Base-by-base conservation (phyloP, 2,888 invertebrate genomes). In the Icerya purchasi region DNA sequence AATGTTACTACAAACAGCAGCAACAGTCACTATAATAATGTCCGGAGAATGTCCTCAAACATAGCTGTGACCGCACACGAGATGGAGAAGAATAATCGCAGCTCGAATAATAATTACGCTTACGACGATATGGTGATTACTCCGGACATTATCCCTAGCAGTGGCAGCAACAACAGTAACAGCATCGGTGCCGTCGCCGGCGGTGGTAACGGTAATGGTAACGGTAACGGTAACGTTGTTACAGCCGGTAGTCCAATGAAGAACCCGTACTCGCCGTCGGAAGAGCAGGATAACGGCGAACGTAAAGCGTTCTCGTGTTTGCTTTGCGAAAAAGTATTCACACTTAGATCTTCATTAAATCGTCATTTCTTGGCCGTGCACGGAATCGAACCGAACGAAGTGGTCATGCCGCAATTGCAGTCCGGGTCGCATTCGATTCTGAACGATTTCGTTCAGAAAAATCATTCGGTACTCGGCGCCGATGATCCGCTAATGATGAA, bases 281-380 rank as follows among this genome's bases (percentile, higher is more conserved):
- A 21, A 51, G 49, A 56, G 20, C 2, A 2, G 10, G 21, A 53
- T 3, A 8, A 18, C 2, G 21, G 14, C 1, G 53, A 57, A n/a
- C 51, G 51, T 5, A 20, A 57, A 23, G 21, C 53, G n/a, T 60
- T 56, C 36, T 60, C 62, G 2, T 66, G 66, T 52, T 58, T 65
- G 23, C 59, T 66, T 2, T 66, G 66, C 59, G 64, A 65, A 22
- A 63, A 65, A 54, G 61, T 50, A 52, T 66, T 66, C 53, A 55
- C 57, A 2, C 57, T 59, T 2, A 58, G 62, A 55, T 58, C 50
- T 22, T 57, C 56, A 54, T 50, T 64, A 24, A 62, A 63, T 53
- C 57, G 60, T 23, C 64, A 64, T 50, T 62, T 64, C 52, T 62
- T 60, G 23, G 50, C 56, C 24, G 55, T 60, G 1, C 64, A 64